These are phyloP conservation scores for Polylopha cassiicola DNA, from an alignment of 2,888 invertebrate genomes.

Conservation along the genomic window DNA sequence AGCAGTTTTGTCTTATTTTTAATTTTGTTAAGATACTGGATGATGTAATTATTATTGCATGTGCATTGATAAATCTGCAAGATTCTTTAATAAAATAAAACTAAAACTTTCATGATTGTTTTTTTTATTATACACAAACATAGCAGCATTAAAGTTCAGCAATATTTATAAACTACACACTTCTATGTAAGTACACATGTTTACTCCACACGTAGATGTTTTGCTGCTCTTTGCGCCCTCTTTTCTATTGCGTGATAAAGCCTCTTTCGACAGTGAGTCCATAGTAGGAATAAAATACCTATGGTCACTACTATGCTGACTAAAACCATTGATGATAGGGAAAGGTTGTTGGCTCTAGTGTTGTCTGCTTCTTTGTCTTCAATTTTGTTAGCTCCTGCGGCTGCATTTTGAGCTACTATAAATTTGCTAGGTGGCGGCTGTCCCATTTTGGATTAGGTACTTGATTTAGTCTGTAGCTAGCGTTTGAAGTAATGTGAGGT, in stretches of 20 bases:
- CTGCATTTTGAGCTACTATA: too few species aligned
- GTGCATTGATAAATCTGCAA: not conserved
- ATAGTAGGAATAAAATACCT: not conserved
- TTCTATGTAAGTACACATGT: not conserved
- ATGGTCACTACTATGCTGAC: not conserved
- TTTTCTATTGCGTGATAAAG: not conserved
- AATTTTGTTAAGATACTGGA: conserved; percentile 17
- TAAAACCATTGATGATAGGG: not conserved
- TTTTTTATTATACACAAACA: too few species aligned
- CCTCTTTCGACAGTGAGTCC: not conserved
- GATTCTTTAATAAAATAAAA: not conserved
- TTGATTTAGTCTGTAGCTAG: too few species aligned
- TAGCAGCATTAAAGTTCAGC: not conserved
- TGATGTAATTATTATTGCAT: not conserved
- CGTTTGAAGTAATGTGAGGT: too few species aligned
- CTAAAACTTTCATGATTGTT: too few species aligned
- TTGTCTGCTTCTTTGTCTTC: not conserved
- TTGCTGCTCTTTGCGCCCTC: not conserved
- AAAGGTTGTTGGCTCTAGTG: not conserved
- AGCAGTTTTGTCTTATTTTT: conserved; percentile 29
- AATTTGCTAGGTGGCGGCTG: too few species aligned
- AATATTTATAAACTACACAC: not conserved
- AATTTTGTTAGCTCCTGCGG: too few species aligned
- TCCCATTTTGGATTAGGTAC: too few species aligned
- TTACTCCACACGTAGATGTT: not conserved